Evolutionary conservation across 2,113 vertebrate genomes (phyloP).

Genomic region (Cervus canadensis): DNA sequence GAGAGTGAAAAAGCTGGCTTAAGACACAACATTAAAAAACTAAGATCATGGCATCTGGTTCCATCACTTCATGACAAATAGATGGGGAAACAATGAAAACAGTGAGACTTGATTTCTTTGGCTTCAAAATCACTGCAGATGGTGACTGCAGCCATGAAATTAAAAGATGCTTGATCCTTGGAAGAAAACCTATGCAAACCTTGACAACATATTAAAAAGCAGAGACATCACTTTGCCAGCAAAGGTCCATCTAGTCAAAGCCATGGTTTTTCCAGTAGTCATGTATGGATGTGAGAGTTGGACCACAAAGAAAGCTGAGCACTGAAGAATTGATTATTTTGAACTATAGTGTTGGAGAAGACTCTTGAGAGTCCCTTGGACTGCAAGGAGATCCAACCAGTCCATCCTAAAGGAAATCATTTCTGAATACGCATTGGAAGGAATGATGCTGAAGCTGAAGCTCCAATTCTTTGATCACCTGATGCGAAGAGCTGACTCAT

Average conservation of each 20-base stretch:
- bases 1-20: background rate
- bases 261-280: background rate
- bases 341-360: background rate
- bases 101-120: background rate
- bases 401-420: background rate
- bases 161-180: background rate
- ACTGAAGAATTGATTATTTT: background rate
- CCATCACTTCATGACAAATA: background rate
- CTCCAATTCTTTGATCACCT: background rate
- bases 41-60: background rate
- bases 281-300: background rate
- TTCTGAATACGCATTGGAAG: background rate
- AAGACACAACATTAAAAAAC: background rate
- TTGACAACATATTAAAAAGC: background rate
- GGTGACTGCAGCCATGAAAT: background rate
- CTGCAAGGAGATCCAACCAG: background rate
- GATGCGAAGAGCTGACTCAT: background rate
- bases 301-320: background rate
- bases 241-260: background rate
- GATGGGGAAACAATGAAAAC: background rate
- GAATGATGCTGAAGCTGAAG: background rate
- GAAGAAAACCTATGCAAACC: background rate
- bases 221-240: background rate
- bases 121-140: background rate
- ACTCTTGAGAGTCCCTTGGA: background rate